Evolutionary conservation across 2,113 vertebrate genomes (phyloP).

Genomic region (Petrocephalus zakoni): DNA sequence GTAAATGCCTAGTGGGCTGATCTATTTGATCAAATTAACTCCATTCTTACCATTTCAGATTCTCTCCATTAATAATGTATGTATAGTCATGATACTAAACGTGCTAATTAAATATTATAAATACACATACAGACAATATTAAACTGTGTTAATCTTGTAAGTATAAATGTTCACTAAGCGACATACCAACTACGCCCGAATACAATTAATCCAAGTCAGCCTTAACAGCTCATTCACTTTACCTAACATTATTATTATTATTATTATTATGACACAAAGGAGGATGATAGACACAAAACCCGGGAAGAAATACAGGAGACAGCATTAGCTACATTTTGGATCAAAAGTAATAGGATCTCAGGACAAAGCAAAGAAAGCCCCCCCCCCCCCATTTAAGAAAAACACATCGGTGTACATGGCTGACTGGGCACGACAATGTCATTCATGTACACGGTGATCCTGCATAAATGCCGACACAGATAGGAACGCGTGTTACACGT

Average conservation of each 20-base stretch:
- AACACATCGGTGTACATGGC: background rate
- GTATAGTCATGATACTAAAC: background rate
- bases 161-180: background rate
- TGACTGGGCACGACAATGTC: background rate
- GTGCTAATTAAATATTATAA: background rate
- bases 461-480: background rate
- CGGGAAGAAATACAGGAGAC: background rate
- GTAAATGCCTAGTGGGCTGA: background rate
- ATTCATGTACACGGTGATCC: background rate
- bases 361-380: slow-evolving; percentile 20
- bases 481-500: background rate
- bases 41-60: background rate
- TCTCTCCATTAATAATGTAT: background rate
- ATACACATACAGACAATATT: background rate
- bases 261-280: background rate
- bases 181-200: background rate
- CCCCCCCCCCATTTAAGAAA: slow-evolving; percentile 12
- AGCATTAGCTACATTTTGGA: background rate
- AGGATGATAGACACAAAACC: background rate
- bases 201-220: background rate
- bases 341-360: background rate
- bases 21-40: background rate
- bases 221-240: background rate
- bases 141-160: background rate
- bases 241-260: too few species aligned